Conservation (phyloP, 1,140 invertebrate genomes). For the Bradynema listronoti region DNA sequence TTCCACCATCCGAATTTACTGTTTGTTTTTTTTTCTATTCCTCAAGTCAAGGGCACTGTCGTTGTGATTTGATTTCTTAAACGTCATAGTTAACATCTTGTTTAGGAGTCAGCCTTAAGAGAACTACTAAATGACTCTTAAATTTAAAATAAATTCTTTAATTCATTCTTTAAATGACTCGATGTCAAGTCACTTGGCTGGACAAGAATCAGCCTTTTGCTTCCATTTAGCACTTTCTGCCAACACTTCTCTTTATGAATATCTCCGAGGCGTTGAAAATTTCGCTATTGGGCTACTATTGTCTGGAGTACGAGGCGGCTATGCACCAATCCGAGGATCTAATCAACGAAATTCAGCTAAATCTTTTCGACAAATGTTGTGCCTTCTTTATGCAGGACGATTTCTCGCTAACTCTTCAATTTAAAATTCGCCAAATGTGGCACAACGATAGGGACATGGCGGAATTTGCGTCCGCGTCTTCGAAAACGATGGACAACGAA, state of each 20-base stretch:
- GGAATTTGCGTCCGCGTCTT: background rate
- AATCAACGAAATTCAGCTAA: conserved; percentile 10
- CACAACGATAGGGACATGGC: conserved; percentile 13
- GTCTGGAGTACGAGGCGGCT: conserved; percentile 27
- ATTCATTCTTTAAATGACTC: too few species aligned
- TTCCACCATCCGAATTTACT: conserved; percentile 28
- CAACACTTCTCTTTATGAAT: conserved; percentile 22
- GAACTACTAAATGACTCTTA: too few species aligned
- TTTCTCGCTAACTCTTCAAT: conserved; percentile 24
- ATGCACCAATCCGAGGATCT: background rate
- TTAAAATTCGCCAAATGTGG: conserved; percentile 14
- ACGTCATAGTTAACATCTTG: too few species aligned
- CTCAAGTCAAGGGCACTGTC: background rate
- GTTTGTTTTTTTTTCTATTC: conserved; percentile 1
- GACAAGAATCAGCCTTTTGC: too few species aligned
- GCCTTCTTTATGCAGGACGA: conserved; percentile 30
- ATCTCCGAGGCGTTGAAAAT: conserved; percentile 19
- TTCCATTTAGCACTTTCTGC: conserved; percentile 24
- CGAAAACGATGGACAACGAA: background rate
- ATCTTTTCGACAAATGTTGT: conserved; percentile 14
- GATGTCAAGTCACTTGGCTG: too few species aligned
- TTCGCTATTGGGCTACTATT: conserved; percentile 23
- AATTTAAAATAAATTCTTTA: too few species aligned
- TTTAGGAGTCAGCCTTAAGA: too few species aligned
- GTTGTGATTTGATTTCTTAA: too few species aligned